These are phyloP conservation scores for Pristionchus japonicus DNA, from an alignment of 2,888 invertebrate genomes.

Conservation along the genomic window DNA sequence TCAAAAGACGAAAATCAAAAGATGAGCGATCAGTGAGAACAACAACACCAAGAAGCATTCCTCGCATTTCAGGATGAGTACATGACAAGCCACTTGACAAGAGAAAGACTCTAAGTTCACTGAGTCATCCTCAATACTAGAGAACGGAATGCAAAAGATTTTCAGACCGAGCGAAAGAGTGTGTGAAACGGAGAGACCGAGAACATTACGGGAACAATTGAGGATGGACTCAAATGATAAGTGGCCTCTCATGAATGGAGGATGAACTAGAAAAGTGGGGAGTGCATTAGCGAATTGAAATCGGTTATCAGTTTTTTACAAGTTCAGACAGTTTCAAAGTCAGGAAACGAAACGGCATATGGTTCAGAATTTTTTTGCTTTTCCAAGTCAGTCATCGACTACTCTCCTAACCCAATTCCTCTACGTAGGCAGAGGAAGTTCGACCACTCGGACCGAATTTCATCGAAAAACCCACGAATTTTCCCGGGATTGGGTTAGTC, in stretches of 20 bases:
- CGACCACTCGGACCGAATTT: neutral
- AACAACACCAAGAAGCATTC: neutral
- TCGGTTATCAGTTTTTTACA: too few relatives aligned
- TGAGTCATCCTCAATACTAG: neutral
- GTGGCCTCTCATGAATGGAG: neutral
- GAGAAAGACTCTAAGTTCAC: neutral
- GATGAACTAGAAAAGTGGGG: neutral
- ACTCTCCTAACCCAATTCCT: neutral
- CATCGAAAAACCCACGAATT: neutral
- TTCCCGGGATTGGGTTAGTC: neutral
- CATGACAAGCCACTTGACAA: neutral
- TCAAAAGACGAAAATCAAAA: too few relatives aligned
- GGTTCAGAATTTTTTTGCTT: neutral
- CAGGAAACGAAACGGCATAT: neutral
- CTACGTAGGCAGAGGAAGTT: conserved; percentile 29
- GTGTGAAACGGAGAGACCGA: neutral
- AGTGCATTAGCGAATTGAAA: neutral
- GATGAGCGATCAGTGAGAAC: too few relatives aligned
- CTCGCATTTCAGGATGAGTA: neutral
- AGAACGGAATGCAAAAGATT: neutral
- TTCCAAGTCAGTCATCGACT: neutral
- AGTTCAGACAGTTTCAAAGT: too few relatives aligned
- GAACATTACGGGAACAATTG: neutral
- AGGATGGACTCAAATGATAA: neutral
- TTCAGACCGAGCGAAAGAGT: neutral